A percentile compares a stretch with the other conserved stretches of the same genome.
phyloP scores from a whole-genome alignment of 2,888 invertebrate species.

The Drosophila setosimentum region DNA sequence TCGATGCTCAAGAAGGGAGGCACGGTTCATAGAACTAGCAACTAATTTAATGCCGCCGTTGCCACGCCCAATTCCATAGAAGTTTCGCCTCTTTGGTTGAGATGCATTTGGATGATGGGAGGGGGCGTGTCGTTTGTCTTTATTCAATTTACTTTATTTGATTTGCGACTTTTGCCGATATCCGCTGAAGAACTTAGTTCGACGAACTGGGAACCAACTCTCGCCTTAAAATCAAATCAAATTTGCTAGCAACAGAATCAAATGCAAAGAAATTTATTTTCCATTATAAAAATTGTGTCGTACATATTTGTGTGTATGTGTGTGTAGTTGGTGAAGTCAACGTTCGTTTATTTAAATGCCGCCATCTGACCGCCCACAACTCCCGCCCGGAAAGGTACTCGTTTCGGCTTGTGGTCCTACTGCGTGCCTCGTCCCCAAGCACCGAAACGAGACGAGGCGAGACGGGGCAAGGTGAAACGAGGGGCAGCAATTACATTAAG shows the following conservation, averaged over 20 bases:
- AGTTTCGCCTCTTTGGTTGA: slow-evolving; percentile 11
- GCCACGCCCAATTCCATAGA: slow-evolving; percentile 58
- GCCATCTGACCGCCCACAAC: slow-evolving; percentile 58
- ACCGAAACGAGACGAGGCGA: neutral
- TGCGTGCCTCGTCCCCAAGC: slow-evolving; percentile 16
- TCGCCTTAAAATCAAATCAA: slow-evolving; percentile 72
- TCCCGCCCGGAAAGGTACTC: neutral
- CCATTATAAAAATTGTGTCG: slow-evolving; percentile 22
- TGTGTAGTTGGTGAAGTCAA: slow-evolving; percentile 34
- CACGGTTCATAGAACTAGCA: slow-evolving; percentile 52
- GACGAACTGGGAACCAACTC: slow-evolving; percentile 3
- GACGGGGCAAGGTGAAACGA: neutral
- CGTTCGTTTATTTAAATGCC: slow-evolving; percentile 54
- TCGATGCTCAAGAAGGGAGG: neutral
- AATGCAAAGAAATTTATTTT: slow-evolving; percentile 68
- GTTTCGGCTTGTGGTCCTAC: slow-evolving; percentile 42
- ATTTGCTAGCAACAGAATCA: slow-evolving; percentile 60
- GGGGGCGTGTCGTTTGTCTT: slow-evolving; percentile 71
- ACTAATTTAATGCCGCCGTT: slow-evolving; percentile 65
- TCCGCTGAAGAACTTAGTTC: slow-evolving; percentile 54
- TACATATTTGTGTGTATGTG: slow-evolving; percentile 1
- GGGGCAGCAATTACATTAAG: slow-evolving; percentile 71
- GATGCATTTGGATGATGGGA: neutral
- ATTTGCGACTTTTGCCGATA: slow-evolving; percentile 77
- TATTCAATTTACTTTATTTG: slow-evolving; percentile 80